A percentile compares a stretch with the other conserved stretches of the same genome.
phyloP scores from a whole-genome alignment of 2,888 invertebrate genomes.

The Heliconius erato region DNA sequence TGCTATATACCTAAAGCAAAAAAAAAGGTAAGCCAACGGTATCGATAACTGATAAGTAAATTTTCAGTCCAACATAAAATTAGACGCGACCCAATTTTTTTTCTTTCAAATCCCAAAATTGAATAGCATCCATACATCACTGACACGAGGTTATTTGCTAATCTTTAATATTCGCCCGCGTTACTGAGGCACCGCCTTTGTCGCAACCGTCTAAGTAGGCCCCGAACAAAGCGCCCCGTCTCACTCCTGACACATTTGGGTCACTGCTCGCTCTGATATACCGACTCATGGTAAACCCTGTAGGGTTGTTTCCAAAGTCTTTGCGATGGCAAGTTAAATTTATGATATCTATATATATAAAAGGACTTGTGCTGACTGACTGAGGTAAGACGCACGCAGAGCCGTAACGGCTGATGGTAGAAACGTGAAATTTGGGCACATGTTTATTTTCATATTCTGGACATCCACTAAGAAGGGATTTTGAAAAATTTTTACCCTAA shows the following conservation, averaged over 20 bases:
- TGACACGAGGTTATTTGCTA: conserved; percentile 15
- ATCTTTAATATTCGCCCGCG: conserved; percentile 36
- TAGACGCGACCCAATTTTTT: conserved; percentile 1
- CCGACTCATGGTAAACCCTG: conserved; percentile 35
- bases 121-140: conserved; percentile 26
- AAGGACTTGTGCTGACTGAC: too few relatives aligned
- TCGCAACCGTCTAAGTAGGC: conserved; percentile 55
- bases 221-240: conserved; percentile 55
- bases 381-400: too few relatives aligned
- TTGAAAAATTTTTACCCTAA: too few relatives aligned
- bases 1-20: not conserved
- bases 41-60: not conserved
- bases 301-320: conserved; percentile 18
- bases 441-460: too few relatives aligned
- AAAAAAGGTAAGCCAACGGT: not conserved
- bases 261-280: conserved; percentile 56
- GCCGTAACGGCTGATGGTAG: too few relatives aligned
- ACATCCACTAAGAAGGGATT: too few relatives aligned
- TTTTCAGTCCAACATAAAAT: not conserved
- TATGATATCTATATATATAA: too few relatives aligned
- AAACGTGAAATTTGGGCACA: too few relatives aligned
- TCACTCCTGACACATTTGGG: conserved; percentile 58
- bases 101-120: not conserved
- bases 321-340: not conserved
- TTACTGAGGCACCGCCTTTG: conserved; percentile 38